These are phyloP conservation scores for Drosophila siamana DNA, from an alignment of 2,888 invertebrate genomes.

Conservation along the genomic window DNA sequence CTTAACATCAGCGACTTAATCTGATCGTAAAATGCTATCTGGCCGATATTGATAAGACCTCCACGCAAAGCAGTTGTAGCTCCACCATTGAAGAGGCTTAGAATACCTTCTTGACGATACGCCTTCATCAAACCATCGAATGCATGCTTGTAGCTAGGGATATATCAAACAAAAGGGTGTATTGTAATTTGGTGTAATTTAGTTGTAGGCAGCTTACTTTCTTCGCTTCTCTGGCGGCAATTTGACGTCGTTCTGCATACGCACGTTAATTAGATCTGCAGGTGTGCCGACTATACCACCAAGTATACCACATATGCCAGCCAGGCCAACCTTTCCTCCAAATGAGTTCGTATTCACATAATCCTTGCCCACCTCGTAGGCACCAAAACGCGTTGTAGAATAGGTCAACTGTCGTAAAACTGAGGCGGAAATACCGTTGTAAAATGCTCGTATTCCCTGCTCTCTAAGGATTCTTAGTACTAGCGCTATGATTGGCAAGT, in stretches of 20 bases:
- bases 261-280: conserved; percentile 98
- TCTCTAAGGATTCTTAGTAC: conserved; percentile 76
- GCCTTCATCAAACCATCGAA: conserved; percentile 95
- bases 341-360: conserved; percentile 82
- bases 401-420: conserved; percentile 96
- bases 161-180: background rate
- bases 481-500: conserved; percentile 86
- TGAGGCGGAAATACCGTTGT: conserved; percentile 97
- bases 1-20: conserved; percentile 88
- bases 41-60: conserved; percentile 97
- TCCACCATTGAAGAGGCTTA: conserved; percentile 93
- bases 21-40: conserved; percentile 98
- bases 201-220: conserved; percentile 89
- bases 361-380: conserved; percentile 91
- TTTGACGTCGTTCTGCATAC: conserved; percentile 99
- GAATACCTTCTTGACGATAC: conserved; percentile 91
- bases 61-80: conserved; percentile 95
- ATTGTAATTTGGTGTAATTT: background rate
- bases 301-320: conserved; percentile 85
- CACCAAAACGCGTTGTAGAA: conserved; percentile 93
- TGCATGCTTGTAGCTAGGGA: conserved; percentile 95
- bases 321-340: conserved; percentile 85
- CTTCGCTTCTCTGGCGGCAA: conserved; percentile 92
- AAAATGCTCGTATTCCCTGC: conserved; percentile 93
- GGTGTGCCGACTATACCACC: conserved; percentile 98